Conservation (phyloP, 2,888 invertebrate genomes). For the Tetranychus piercei region DNA sequence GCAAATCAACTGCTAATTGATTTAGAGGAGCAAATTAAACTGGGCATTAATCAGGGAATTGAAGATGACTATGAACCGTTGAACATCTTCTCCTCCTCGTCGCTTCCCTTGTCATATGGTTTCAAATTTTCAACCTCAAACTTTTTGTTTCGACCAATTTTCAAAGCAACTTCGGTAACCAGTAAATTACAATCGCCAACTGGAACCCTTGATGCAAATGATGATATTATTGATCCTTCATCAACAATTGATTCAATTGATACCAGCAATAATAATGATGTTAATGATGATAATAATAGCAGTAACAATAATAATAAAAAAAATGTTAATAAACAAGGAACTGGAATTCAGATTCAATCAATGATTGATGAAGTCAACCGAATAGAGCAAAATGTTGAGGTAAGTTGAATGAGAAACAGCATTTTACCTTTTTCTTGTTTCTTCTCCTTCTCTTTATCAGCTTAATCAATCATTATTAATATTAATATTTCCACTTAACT, state of each 20-base stretch:
- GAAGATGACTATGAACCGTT: neutral
- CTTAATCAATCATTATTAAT: too few relatives aligned
- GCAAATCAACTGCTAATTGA: slow-evolving; percentile 20
- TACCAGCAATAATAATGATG: neutral
- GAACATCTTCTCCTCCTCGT: neutral
- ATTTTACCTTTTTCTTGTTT: too few relatives aligned
- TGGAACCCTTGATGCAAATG: neutral
- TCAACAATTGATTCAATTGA: neutral
- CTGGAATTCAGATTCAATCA: slow-evolving; percentile 6
- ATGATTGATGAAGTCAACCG: slow-evolving; percentile 10
- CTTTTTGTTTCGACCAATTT: neutral
- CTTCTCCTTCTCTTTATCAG: too few relatives aligned
- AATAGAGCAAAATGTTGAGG: slow-evolving; percentile 10
- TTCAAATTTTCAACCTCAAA: neutral
- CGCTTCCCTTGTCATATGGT: neutral
- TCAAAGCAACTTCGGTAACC: neutral
- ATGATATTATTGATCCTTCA: neutral
- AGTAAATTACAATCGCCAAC: slow-evolving; percentile 1
- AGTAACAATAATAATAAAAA: neutral
- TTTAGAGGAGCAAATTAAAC: slow-evolving; percentile 17
- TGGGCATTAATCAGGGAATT: neutral
- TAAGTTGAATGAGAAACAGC: slow-evolving; percentile 3
- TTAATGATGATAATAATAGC: neutral
- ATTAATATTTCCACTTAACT: too few relatives aligned
- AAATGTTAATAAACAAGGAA: slow-evolving; percentile 7